phyloP scores from a whole-genome alignment of 2,888 invertebrate genomes.

The Parnassius smintheus region DNA sequence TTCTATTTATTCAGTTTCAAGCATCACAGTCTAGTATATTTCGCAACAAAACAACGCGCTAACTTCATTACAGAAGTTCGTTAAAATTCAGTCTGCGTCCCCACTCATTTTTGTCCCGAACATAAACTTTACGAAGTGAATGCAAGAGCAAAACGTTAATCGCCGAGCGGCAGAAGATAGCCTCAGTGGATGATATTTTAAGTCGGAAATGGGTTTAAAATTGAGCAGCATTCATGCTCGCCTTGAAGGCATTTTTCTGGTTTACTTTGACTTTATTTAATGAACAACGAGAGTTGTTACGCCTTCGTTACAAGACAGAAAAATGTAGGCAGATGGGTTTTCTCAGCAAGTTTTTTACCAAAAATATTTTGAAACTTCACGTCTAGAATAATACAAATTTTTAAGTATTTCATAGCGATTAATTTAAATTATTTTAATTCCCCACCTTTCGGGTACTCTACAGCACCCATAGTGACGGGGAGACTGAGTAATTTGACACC shows the following conservation, averaged over 20 bases:
- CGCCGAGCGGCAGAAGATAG: conserved; percentile 1
- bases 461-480: no score
- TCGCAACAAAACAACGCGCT: neutral
- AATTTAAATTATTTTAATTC: no score
- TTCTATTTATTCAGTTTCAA: neutral
- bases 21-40: neutral
- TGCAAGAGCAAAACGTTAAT: conserved; percentile 5
- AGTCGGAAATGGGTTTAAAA: conserved; percentile 8
- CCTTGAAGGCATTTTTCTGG: neutral
- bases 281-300: conserved; percentile 12
- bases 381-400: no score
- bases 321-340: neutral
- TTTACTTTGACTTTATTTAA: conserved; percentile 13
- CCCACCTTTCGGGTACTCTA: no score
- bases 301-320: neutral
- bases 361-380: no score
- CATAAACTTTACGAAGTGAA: conserved; percentile 3
- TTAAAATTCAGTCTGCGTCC: neutral
- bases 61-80: conserved; percentile 1
- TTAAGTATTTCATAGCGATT: no score
- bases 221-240: neutral
- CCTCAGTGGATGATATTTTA: conserved; percentile 4
- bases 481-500: no score
- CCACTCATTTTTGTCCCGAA: neutral
- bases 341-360: neutral